These are phyloP conservation scores for Montifringilla adamsi DNA, from an alignment of 2,113 vertebrate genomes.

Conservation along the genomic window DNA sequence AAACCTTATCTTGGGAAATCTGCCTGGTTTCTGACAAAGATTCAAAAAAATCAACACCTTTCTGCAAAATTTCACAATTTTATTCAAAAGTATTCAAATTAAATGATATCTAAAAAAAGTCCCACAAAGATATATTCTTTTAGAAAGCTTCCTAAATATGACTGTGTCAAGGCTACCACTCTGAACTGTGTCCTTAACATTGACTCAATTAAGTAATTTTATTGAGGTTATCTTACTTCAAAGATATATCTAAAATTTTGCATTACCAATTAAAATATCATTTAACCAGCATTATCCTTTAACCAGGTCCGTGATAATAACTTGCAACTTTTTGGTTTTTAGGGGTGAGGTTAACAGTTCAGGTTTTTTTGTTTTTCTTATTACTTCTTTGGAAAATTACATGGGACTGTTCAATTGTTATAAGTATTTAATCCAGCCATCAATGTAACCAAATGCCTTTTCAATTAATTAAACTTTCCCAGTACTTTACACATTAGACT, in stretches of 20 bases:
- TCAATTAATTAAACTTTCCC: not conserved
- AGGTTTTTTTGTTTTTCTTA: not conserved
- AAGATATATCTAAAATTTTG: not conserved
- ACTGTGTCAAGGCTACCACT: not conserved
- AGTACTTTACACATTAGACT: not conserved
- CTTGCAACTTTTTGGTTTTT: not conserved
- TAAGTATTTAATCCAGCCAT: not conserved
- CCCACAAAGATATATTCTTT: not conserved
- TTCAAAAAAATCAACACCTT: not conserved
- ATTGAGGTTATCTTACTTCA: not conserved
- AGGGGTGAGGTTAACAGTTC: not conserved
- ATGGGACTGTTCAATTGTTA: not conserved
- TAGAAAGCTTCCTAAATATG: not conserved
- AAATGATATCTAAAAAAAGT: not conserved
- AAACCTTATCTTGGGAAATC: not conserved
- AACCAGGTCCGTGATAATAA: not conserved
- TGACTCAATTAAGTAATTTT: not conserved
- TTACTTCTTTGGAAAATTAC: not conserved
- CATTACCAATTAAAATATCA: not conserved
- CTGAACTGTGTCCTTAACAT: not conserved
- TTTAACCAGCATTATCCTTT: not conserved
- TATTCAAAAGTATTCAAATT: not conserved
- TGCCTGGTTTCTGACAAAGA: slow-evolving; percentile 6
- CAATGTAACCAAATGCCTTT: not conserved
- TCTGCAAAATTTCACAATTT: not conserved